Percentiles rank a stretch among this genome's conserved stretches.
phyloP scores from a whole-genome alignment of 2,113 vertebrate species.

The Phasianus colchicus region DNA sequence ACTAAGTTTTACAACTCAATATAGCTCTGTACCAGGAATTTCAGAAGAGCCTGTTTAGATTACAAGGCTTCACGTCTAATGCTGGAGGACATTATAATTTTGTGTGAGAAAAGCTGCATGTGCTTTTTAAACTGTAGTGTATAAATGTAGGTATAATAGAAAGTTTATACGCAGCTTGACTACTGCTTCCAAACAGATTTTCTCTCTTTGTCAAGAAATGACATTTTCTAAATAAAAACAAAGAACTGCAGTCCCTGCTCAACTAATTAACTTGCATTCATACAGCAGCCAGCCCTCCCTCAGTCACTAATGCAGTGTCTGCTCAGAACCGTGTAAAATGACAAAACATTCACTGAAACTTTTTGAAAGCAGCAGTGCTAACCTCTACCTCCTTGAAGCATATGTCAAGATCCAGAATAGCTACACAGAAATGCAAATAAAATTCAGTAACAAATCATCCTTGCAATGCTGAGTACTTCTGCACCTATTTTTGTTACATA shows the following conservation, averaged over 20 bases:
- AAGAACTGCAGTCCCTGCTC: background rate
- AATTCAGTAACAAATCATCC: background rate
- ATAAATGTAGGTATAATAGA: background rate
- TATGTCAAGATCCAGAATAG: constrained; percentile 3
- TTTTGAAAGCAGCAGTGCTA: constrained; percentile 42
- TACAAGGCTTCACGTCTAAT: background rate
- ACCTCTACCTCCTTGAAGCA: constrained; percentile 28
- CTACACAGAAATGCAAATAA: constrained; percentile 31
- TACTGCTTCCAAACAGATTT: background rate
- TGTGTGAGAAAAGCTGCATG: background rate
- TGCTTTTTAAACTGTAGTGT: background rate
- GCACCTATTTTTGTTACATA: background rate
- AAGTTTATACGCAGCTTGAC: background rate
- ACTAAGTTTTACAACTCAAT: background rate
- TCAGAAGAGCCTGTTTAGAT: background rate
- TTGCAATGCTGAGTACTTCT: background rate
- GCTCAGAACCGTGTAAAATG: constrained; percentile 33
- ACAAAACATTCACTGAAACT: constrained; percentile 21
- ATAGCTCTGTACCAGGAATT: background rate
- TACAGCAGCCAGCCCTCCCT: background rate
- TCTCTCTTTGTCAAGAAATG: background rate
- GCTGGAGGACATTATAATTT: background rate
- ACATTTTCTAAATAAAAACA: background rate
- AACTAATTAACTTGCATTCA: constrained; percentile 33
- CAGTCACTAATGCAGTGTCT: constrained; percentile 24